phyloP scores from a whole-genome alignment of 2,888 invertebrate species.

The Ommatoiulus sabulosus region DNA sequence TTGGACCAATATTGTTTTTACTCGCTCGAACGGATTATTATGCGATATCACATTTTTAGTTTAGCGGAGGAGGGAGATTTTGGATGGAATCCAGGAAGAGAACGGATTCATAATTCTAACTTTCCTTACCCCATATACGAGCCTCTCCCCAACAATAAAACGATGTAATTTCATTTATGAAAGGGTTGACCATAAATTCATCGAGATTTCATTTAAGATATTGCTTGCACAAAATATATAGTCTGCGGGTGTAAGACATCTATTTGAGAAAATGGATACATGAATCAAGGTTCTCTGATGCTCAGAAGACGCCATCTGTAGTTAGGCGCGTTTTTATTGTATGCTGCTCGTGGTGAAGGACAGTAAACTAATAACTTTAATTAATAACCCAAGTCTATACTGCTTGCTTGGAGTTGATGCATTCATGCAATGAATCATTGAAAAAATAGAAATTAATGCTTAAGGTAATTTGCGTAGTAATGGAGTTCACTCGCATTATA shows the following conservation, averaged over 20 bases:
- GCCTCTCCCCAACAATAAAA: background rate
- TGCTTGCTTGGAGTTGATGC: too few relatives aligned
- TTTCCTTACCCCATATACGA: background rate
- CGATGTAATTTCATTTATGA: background rate
- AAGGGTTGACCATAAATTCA: conserved; percentile 14
- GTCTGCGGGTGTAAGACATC: background rate
- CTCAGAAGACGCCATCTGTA: too few relatives aligned
- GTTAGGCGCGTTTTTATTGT: background rate
- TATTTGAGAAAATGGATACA: background rate
- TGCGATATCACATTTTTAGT: background rate
- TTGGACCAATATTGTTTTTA: background rate
- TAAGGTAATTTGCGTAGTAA: too few relatives aligned
- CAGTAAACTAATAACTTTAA: too few relatives aligned
- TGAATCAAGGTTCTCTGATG: too few relatives aligned
- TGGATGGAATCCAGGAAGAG: background rate
- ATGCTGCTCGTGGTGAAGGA: background rate
- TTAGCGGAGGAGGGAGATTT: background rate
- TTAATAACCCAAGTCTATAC: too few relatives aligned
- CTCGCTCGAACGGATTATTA: background rate
- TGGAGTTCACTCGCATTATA: too few relatives aligned
- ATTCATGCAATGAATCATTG: too few relatives aligned
- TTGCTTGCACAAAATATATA: background rate
- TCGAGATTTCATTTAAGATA: background rate
- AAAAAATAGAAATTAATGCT: too few relatives aligned
- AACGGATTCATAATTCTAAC: background rate